These are phyloP conservation scores for Micoletzkya japonica DNA, from an alignment of 2,888 invertebrate genomes.

Conservation along the genomic window DNA sequence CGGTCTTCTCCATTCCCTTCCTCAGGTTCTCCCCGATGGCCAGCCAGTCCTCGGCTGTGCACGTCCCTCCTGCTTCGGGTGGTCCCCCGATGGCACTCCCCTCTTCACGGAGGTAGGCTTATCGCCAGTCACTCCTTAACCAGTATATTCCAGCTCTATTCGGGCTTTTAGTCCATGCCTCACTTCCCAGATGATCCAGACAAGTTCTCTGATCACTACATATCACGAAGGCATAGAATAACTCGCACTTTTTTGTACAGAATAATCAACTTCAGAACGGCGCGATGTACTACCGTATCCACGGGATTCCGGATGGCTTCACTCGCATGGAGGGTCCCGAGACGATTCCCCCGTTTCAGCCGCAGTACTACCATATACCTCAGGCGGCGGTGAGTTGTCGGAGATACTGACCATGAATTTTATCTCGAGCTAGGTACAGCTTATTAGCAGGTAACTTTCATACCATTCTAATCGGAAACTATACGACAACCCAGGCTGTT, in stretches of 20 bases:
- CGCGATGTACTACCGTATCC: constrained; percentile 30
- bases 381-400: constrained; percentile 38
- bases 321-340: constrained; percentile 31
- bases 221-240: background rate
- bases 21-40: constrained; percentile 43
- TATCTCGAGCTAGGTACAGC: too few species aligned
- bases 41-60: constrained; percentile 55
- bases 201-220: background rate
- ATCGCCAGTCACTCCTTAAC: background rate
- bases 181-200: background rate
- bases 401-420: too few species aligned
- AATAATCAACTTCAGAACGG: background rate
- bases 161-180: too few species aligned
- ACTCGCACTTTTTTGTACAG: background rate
- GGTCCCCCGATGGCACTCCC: constrained; percentile 45
- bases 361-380: constrained; percentile 31
- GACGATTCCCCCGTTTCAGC: constrained; percentile 41
- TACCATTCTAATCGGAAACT: too few species aligned
- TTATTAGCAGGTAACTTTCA: too few species aligned
- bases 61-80: constrained; percentile 59
- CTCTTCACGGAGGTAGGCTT: constrained; percentile 3
- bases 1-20: background rate
- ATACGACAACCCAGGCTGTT: too few species aligned
- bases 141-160: background rate
- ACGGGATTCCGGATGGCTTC: constrained; percentile 28